Evolutionary conservation across 2,888 invertebrate species (phyloP).

Genomic region (Carcina quercana): DNA sequence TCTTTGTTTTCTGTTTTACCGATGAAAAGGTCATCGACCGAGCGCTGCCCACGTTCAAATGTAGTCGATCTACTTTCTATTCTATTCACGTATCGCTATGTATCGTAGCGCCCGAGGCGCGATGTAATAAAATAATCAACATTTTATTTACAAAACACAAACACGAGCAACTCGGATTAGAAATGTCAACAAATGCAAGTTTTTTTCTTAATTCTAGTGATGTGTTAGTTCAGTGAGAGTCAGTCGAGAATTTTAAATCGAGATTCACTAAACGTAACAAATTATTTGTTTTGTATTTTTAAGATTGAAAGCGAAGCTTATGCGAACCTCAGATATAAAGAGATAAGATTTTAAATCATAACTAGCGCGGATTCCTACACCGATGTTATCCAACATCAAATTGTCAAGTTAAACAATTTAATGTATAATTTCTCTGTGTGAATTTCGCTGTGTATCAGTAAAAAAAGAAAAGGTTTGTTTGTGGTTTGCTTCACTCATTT

Average conservation of each 20-base stretch:
- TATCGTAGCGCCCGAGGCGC: conserved; percentile 12
- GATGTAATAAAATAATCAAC: conserved; percentile 2
- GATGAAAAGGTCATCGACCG: neutral
- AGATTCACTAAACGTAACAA: too few species aligned
- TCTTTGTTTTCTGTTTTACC: neutral
- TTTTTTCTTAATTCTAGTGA: neutral
- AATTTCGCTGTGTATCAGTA: too few species aligned
- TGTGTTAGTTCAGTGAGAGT: neutral
- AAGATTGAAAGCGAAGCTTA: too few species aligned
- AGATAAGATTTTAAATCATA: too few species aligned
- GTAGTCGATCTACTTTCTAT: conserved; percentile 20
- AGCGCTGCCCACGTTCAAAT: conserved; percentile 1
- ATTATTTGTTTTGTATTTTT: too few species aligned
- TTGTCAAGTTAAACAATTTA: too few species aligned
- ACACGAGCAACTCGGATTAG: neutral
- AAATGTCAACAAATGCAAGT: neutral
- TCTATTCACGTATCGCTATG: conserved; percentile 6
- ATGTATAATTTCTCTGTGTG: too few species aligned
- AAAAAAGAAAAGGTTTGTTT: too few species aligned
- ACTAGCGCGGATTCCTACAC: too few species aligned
- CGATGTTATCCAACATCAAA: too few species aligned
- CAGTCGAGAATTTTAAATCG: neutral
- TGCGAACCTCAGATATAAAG: too few species aligned
- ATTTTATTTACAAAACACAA: conserved; percentile 13
- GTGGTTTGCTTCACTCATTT: too few species aligned